These are phyloP conservation scores for Arenicola marina DNA, from an alignment of 2,888 invertebrate species.

Conservation along the genomic window DNA sequence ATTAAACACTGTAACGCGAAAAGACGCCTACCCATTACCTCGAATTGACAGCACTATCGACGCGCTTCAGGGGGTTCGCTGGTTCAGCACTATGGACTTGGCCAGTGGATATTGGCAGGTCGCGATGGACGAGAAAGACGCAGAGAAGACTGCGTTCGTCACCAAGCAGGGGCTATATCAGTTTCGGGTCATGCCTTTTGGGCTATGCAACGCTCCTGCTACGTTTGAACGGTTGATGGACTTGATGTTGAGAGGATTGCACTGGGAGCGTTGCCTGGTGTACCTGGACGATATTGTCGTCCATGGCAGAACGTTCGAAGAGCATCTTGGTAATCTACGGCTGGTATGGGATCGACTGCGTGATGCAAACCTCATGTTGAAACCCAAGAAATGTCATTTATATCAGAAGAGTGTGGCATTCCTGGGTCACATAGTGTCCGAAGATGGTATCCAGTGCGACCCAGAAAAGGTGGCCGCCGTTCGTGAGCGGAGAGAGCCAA, in stretches of 20 bases:
- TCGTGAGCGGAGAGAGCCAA: background rate
- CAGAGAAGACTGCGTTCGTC: slow-evolving; percentile 2
- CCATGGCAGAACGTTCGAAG: background rate
- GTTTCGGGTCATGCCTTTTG: slow-evolving; percentile 1
- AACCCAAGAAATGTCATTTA: slow-evolving; percentile 6
- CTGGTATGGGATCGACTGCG: background rate
- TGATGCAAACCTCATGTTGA: background rate
- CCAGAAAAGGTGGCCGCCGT: background rate
- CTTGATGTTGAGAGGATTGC: background rate
- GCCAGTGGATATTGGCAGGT: slow-evolving; percentile 5
- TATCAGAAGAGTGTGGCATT: background rate
- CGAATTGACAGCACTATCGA: background rate
- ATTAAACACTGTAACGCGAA: background rate
- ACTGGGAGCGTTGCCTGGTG: background rate
- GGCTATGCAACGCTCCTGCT: background rate
- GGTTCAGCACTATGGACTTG: background rate
- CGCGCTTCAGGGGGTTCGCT: background rate
- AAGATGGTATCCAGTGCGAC: background rate
- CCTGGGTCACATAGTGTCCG: slow-evolving; percentile 1
- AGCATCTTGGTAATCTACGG: background rate
- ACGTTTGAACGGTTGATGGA: slow-evolving; percentile 1
- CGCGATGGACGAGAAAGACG: background rate
- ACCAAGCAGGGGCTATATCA: background rate
- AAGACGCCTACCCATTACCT: background rate
- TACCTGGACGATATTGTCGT: slow-evolving; percentile 7